A percentile compares a stretch with the other conserved stretches of the same genome.
These are phyloP conservation scores for Diplodus sargus DNA, from an alignment of 2,797 vertebrate genomes.

Conservation along the genomic window DNA sequence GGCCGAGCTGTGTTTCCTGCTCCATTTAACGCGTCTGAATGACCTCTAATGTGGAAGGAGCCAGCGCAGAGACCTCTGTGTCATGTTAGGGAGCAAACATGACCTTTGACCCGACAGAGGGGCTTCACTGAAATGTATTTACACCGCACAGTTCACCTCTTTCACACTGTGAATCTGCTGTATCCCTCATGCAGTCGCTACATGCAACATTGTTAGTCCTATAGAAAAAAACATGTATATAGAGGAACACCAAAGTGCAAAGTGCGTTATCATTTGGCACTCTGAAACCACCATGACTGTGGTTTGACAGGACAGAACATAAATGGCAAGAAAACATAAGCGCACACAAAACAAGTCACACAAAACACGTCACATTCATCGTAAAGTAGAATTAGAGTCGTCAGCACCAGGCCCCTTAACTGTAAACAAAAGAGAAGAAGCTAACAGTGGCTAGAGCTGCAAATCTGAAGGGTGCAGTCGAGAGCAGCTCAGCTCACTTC, in stretches of 20 bases:
- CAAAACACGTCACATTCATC: not conserved
- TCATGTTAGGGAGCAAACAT: not conserved
- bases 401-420: not conserved
- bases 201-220: not conserved
- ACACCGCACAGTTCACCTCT: not conserved
- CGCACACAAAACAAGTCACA: not conserved
- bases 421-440: not conserved
- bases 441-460: no score
- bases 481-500: not conserved
- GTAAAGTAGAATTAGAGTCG: not conserved
- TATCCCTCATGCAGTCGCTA: not conserved
- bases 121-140: not conserved
- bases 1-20: conserved; percentile 27
- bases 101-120: not conserved
- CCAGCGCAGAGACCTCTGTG: not conserved
- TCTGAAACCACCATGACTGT: not conserved
- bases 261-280: not conserved
- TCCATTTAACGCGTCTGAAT: not conserved
- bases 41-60: not conserved
- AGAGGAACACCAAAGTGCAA: not conserved
- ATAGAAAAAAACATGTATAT: not conserved
- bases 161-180: not conserved
- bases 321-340: not conserved
- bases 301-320: not conserved
- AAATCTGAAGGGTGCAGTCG: no score